A percentile compares a stretch with the other conserved stretches of the same genome.
Evolutionary conservation across 2,113 vertebrate genomes (phyloP).

Genomic region (Glaucidium brasilianum): DNA sequence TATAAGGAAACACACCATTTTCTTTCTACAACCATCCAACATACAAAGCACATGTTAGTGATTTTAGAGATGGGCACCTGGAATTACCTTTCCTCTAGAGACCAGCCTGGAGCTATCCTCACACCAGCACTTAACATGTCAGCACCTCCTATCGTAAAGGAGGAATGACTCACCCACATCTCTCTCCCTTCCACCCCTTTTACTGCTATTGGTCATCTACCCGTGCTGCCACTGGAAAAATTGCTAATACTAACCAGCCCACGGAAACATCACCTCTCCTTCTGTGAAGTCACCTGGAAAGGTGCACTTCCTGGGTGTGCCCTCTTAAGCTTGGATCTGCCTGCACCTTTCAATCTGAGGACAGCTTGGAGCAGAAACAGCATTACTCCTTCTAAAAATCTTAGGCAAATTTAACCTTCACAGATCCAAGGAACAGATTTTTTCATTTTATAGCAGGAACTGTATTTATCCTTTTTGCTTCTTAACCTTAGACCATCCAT

Average conservation of each 20-base stretch:
- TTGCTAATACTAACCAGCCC: neutral
- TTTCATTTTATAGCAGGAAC: neutral
- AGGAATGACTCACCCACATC: rapidly evolving
- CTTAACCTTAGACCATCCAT: neutral
- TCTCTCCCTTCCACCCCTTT: neutral
- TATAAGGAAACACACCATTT: neutral
- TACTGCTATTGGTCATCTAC: neutral
- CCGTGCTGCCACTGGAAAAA: neutral
- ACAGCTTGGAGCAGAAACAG: neutral
- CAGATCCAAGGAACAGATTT: neutral
- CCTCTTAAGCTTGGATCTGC: neutral
- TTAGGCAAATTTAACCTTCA: neutral
- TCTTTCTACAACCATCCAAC: neutral
- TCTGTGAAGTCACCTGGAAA: neutral
- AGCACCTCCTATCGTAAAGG: neutral
- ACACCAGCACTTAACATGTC: neutral
- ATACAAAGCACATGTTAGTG: neutral
- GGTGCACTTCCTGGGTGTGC: too few relatives aligned
- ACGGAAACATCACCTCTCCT: neutral
- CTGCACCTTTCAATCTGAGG: neutral
- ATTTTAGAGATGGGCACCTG: neutral
- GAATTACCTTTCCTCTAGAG: neutral
- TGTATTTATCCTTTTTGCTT: neutral
- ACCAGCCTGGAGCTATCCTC: neutral
- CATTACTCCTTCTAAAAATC: neutral